Percentiles rank a stretch among this genome's conserved stretches.
These are phyloP conservation scores for Pangasius djambal DNA, from an alignment of 2,797 vertebrate genomes.

Conservation along the genomic window DNA sequence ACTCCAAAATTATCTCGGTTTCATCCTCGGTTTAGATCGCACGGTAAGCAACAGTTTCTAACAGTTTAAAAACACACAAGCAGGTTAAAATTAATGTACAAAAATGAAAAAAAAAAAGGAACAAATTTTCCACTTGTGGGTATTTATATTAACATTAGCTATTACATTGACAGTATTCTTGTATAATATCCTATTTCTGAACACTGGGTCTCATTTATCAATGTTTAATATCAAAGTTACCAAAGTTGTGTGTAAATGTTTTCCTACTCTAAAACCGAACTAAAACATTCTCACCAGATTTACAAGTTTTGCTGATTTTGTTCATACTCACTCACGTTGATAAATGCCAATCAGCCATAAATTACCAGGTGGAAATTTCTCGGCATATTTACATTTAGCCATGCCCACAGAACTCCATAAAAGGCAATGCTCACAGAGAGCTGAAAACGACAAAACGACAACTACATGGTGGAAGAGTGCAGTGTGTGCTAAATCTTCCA, in stretches of 20 bases:
- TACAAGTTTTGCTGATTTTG: not conserved
- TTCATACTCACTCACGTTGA: not conserved
- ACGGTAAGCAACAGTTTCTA: not conserved
- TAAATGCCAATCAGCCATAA: too few relatives aligned
- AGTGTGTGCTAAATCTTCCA: not conserved
- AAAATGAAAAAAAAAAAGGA: not conserved
- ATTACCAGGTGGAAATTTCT: not conserved
- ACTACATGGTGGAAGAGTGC: not conserved
- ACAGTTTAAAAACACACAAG: not conserved
- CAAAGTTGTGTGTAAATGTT: not conserved
- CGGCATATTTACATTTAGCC: not conserved
- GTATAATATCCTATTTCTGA: not conserved
- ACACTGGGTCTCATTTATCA: not conserved
- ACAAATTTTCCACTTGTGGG: not conserved
- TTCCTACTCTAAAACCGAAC: not conserved
- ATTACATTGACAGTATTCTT: not conserved
- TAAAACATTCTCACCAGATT: not conserved
- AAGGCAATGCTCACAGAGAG: not conserved
- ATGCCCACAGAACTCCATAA: conserved; percentile 1
- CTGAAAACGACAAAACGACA: not conserved
- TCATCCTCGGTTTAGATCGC: not conserved
- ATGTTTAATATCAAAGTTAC: not conserved
- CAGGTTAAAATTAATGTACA: not conserved
- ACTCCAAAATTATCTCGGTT: not conserved
- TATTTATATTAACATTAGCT: not conserved